phyloP scores from a whole-genome alignment of 2,113 vertebrate species.

The Phalacrocorax brasilianus region DNA sequence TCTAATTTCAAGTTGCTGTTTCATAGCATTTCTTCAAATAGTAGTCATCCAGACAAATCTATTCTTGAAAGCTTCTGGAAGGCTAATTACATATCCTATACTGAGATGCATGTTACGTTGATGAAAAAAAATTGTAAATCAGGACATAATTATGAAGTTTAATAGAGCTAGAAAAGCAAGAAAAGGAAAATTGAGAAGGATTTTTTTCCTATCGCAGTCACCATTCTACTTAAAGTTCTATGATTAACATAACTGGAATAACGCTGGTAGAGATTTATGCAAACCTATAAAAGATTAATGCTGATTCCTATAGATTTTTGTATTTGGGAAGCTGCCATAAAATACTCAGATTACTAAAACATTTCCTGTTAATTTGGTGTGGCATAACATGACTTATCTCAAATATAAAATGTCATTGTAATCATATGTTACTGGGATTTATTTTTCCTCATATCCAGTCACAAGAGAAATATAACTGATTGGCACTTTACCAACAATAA shows the following conservation, averaged over 20 bases:
- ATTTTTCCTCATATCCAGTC: not conserved
- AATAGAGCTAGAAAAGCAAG: not conserved
- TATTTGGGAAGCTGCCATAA: not conserved
- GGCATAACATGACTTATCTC: not conserved
- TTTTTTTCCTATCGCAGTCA: not conserved
- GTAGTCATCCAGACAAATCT: not conserved
- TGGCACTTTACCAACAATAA: not conserved
- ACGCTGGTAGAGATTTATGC: not conserved
- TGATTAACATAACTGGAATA: not conserved
- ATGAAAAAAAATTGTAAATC: not conserved
- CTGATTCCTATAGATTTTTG: not conserved
- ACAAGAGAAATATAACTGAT: not conserved
- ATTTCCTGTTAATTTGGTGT: slow-evolving; percentile 17
- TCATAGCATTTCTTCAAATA: not conserved
- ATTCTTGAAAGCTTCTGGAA: slow-evolving; percentile 14
- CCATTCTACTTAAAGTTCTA: not conserved
- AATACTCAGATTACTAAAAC: not conserved
- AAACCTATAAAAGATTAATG: not conserved
- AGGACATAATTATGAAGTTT: not conserved
- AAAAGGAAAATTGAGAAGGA: not conserved
- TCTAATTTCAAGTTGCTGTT: not conserved
- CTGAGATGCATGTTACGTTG: not conserved
- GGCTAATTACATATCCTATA: not conserved
- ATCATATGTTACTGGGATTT: not conserved
- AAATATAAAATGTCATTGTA: not conserved